phyloP scores from a whole-genome alignment of 2,797 vertebrate genomes.

The Rhinoraja longicauda region DNA sequence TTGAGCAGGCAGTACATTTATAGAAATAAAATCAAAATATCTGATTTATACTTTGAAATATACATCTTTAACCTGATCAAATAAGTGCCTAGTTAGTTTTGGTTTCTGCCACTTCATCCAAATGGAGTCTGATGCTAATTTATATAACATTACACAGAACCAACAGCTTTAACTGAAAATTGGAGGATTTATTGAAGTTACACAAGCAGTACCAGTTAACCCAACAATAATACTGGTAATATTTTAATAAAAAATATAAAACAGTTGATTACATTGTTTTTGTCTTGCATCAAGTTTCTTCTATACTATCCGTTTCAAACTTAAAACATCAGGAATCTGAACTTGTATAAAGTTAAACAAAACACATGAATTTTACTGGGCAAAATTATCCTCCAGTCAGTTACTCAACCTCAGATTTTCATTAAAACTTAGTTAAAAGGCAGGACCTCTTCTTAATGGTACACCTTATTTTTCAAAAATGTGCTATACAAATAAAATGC shows the following conservation, averaged over 20 bases:
- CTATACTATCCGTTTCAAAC: neutral
- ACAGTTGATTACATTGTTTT: neutral
- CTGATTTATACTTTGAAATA: neutral
- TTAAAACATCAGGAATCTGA: constrained; percentile 10
- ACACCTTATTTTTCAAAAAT: neutral
- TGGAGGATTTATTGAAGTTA: neutral
- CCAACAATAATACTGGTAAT: neutral
- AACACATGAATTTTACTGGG: neutral
- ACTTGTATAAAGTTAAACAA: neutral
- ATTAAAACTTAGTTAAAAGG: neutral
- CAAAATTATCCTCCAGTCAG: neutral
- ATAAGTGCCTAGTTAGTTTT: neutral
- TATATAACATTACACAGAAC: neutral
- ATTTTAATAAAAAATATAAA: neutral
- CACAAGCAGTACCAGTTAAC: neutral
- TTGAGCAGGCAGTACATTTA: neutral
- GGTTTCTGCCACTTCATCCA: neutral
- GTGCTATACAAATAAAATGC: neutral
- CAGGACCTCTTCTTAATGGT: neutral
- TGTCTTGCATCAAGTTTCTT: neutral
- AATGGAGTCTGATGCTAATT: neutral
- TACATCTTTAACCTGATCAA: neutral
- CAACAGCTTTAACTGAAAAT: neutral
- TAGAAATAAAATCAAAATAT: neutral
- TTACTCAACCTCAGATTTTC: neutral